Evolutionary conservation across 2,797 vertebrate genomes (phyloP), one percentile per base, ranked within the genome.

Genomic region (Schizopygopsis malacanthus): DNA sequence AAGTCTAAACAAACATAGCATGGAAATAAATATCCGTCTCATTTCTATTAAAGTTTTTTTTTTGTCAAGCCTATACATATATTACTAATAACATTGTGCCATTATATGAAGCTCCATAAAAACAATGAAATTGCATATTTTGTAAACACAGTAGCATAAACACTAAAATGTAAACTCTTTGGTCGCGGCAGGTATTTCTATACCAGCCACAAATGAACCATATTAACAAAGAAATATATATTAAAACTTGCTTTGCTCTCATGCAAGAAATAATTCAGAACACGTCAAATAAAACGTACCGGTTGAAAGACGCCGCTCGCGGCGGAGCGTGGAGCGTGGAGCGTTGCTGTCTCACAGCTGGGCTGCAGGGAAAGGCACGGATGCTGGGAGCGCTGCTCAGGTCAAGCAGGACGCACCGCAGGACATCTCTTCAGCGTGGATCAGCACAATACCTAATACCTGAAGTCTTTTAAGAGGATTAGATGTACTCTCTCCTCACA

Each of bases 381-480:
- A 84, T 81, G 82, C 87, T 86, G 92, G 93, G 94, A 93, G 93
- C 93, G 93, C 89, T 89, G 90, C 82, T 89, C 87, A 87, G 90
- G 92, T 86, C 87, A 88, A 85, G 86, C 65, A 89, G 97, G 97
- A 94, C 97, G 93, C 91, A 88, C 91, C 86, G 86, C 91, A 92
- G 92, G 93, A 92, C 94, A 94, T 90, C 89, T 91, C 95, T 95
- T 94, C 94, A 96, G 96, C 95, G 95, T 94, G 94, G 94, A 95
- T 96, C 94, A 95, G 90, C 93, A 94, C 97, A 97, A 98, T 96
- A 95, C 94, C 93, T 97, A 97, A 97, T 96, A 96, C 96, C 95
- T 90, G 88, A 94, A 94, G 95, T 89, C 93, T 92, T 91, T 91
- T 98, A 98, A 98, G 97, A 95, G 95, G 98, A 97, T 99, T 98